A percentile compares a stretch with the other conserved stretches of the same genome.
These are phyloP conservation scores for Synodontis membranacea DNA, from an alignment of 2,113 vertebrate species.

Conservation along the genomic window DNA sequence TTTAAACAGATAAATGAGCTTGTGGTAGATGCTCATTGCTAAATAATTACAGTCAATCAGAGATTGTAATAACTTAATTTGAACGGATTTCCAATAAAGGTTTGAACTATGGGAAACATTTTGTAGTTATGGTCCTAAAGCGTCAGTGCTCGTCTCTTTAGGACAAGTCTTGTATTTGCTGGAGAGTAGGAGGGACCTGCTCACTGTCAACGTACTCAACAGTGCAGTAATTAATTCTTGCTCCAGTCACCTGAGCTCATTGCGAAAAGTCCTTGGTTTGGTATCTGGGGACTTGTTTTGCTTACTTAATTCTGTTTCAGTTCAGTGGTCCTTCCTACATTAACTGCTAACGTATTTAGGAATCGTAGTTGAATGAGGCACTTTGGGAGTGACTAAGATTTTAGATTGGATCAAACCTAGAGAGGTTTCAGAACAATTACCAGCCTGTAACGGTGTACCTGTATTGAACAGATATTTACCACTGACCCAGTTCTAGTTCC, in stretches of 20 bases:
- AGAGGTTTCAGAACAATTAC: conserved; percentile 41
- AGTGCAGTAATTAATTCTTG: background rate
- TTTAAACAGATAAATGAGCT: background rate
- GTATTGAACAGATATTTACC: conserved; percentile 38
- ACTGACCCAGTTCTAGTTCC: conserved; percentile 48
- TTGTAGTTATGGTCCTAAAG: background rate
- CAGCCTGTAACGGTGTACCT: conserved; percentile 25
- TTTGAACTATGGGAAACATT: background rate
- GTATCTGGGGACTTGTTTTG: conserved; percentile 5
- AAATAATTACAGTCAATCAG: background rate
- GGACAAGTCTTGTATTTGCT: background rate
- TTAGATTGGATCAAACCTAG: conserved; percentile 33
- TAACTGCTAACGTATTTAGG: conserved; percentile 19
- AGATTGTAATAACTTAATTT: background rate
- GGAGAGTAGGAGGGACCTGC: background rate
- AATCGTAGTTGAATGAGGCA: background rate
- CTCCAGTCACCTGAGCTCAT: background rate
- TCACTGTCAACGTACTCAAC: background rate
- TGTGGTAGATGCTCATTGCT: background rate
- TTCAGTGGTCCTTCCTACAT: background rate
- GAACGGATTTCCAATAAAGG: background rate
- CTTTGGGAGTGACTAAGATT: conserved; percentile 22
- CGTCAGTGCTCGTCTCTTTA: background rate
- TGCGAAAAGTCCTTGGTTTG: background rate
- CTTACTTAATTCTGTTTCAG: background rate